These are phyloP conservation scores for Calephelis virginiensis DNA, from an alignment of 1,140 invertebrate genomes.

Conservation along the genomic window DNA sequence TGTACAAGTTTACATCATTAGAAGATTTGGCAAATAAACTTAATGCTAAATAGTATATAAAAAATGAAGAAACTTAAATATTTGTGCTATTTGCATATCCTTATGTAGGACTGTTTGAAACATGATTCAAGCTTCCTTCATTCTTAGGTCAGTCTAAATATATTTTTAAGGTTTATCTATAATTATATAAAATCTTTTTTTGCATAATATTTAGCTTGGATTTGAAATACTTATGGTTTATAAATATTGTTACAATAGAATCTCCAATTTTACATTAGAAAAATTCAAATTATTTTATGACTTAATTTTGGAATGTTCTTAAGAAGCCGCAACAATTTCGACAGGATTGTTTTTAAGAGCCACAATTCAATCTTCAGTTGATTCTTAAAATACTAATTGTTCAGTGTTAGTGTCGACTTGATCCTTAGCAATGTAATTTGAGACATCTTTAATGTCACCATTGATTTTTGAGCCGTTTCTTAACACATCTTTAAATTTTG, in stretches of 20 bases:
- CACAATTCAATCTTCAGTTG: constrained; percentile 29
- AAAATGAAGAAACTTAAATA: background rate
- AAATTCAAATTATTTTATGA: background rate
- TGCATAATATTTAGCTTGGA: background rate
- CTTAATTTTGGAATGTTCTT: constrained; percentile 27
- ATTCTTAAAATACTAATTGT: constrained; percentile 25
- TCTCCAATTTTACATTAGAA: background rate
- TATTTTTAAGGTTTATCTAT: background rate
- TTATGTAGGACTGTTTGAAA: background rate
- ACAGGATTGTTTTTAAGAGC: constrained; percentile 48
- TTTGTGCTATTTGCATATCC: constrained; percentile 2
- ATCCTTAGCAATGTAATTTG: constrained; percentile 26
- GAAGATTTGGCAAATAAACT: constrained; percentile 1
- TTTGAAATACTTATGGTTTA: background rate
- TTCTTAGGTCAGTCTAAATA: background rate
- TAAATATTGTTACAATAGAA: background rate
- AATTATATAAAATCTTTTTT: background rate
- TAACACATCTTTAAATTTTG: constrained; percentile 82
- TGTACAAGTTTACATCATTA: background rate
- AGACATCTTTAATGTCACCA: constrained; percentile 44
- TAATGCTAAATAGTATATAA: background rate
- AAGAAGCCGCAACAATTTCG: constrained; percentile 66
- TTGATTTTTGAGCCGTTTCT: constrained; percentile 57
- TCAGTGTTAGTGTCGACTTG: constrained; percentile 34
- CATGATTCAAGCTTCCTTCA: background rate